These are phyloP conservation scores for Peromyscus eremicus DNA, from an alignment of 2,797 vertebrate species.

Conservation along the genomic window DNA sequence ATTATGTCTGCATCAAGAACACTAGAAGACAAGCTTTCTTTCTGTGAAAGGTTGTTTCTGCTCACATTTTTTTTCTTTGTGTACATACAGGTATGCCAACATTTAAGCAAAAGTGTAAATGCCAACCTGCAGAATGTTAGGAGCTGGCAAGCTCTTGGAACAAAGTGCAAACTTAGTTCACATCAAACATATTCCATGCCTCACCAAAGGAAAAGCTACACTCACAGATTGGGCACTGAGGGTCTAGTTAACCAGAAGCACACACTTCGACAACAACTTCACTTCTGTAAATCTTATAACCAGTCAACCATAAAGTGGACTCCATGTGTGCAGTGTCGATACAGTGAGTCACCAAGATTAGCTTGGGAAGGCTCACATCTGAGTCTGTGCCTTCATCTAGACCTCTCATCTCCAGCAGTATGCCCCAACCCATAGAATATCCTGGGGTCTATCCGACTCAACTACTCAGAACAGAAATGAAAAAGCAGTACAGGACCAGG, in stretches of 20 bases:
- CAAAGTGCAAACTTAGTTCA: conserved; percentile 21
- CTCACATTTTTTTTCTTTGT: neutral
- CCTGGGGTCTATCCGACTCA: neutral
- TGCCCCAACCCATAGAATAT: neutral
- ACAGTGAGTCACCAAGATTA: neutral
- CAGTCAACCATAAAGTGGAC: neutral
- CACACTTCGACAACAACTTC: neutral
- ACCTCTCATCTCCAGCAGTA: conserved; percentile 7
- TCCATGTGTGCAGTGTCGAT: neutral
- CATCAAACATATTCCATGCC: neutral
- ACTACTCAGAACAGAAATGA: neutral
- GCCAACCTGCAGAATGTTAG: neutral
- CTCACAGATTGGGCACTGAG: neutral
- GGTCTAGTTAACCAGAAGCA: neutral
- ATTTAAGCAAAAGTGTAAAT: conserved; percentile 22
- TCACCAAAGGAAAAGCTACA: neutral
- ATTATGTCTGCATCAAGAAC: neutral
- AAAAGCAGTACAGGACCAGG: neutral
- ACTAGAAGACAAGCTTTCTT: neutral
- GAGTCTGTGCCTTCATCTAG: neutral
- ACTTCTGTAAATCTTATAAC: neutral
- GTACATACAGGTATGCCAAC: neutral
- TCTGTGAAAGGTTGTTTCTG: conserved; percentile 2
- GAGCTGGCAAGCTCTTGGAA: neutral
- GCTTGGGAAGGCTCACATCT: conserved; percentile 33